Evolutionary conservation across 2,888 invertebrate species (phyloP).

Genomic region (Platycnemis pennipes): DNA sequence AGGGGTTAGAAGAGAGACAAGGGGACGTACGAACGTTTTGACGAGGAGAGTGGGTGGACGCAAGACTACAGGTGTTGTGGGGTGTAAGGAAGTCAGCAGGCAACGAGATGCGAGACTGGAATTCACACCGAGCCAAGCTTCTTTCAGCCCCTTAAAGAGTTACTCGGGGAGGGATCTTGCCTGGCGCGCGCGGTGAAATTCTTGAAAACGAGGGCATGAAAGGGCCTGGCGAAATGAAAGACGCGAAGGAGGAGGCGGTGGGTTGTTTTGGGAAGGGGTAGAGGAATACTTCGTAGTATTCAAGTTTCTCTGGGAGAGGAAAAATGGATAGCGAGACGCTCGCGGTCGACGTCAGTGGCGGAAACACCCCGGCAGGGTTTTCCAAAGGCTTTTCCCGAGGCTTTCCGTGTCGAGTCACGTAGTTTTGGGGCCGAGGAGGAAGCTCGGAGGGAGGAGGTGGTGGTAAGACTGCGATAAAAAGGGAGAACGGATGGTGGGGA

Average conservation of each 20-base stretch:
- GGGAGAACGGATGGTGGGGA: neutral
- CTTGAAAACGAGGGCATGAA: constrained; percentile 19
- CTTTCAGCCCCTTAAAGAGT: constrained; percentile 2
- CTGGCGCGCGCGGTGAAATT: neutral
- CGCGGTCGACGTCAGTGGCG: neutral
- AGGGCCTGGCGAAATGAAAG: neutral
- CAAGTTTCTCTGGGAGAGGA: neutral
- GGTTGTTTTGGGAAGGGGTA: neutral
- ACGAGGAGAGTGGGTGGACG: neutral
- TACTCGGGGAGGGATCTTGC: neutral
- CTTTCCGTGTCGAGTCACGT: neutral
- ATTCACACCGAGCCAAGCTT: neutral
- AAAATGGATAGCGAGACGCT: constrained; percentile 3
- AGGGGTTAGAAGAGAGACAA: neutral
- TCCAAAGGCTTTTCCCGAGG: neutral
- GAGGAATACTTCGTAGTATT: neutral
- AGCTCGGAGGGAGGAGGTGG: neutral
- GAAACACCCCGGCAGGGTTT: neutral
- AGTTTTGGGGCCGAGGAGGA: neutral
- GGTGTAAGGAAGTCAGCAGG: constrained; percentile 3
- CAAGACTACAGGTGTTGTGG: neutral
- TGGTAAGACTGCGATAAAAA: neutral
- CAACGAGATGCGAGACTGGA: constrained; percentile 15
- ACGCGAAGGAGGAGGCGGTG: neutral
- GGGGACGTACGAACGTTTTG: neutral